Conservation (phyloP, 2,113 vertebrate genomes). For the Neomonachus schauinslandi region DNA sequence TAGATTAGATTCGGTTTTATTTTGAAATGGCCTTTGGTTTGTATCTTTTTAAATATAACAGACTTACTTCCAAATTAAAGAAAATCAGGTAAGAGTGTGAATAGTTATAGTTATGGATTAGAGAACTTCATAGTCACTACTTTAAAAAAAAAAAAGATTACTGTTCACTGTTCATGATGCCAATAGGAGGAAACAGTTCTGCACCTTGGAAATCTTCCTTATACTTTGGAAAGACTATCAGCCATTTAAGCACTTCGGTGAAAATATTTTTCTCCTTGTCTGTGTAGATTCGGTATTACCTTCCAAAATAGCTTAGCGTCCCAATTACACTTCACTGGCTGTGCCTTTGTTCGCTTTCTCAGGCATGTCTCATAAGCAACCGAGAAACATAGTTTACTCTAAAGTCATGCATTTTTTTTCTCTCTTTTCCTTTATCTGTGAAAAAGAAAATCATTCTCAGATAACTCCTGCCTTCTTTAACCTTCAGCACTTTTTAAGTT, state of each 20-base stretch:
- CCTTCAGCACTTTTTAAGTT: conserved; percentile 30
- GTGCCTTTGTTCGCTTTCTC: neutral
- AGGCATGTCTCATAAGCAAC: conserved; percentile 3
- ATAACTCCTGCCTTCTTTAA: neutral
- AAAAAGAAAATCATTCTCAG: conserved; percentile 49
- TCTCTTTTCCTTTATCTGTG: neutral
- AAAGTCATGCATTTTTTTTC: neutral
- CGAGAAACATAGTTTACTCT: conserved; percentile 38
- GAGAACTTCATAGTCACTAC: neutral
- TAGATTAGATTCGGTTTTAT: neutral
- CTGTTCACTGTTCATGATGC: neutral
- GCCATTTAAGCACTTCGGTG: neutral
- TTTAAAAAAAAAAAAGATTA: neutral
- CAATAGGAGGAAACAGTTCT: neutral
- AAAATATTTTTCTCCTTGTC: neutral
- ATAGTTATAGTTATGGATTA: neutral
- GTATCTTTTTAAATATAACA: neutral
- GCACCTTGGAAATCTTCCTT: neutral
- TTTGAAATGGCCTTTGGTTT: conserved; percentile 11
- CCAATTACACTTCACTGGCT: neutral
- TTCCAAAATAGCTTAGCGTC: conserved; percentile 16
- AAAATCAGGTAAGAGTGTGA: neutral
- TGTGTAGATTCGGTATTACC: neutral
- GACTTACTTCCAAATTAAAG: neutral
- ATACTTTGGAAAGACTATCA: neutral